phyloP scores from a whole-genome alignment of 2,113 vertebrate species.

The Eira barbara region DNA sequence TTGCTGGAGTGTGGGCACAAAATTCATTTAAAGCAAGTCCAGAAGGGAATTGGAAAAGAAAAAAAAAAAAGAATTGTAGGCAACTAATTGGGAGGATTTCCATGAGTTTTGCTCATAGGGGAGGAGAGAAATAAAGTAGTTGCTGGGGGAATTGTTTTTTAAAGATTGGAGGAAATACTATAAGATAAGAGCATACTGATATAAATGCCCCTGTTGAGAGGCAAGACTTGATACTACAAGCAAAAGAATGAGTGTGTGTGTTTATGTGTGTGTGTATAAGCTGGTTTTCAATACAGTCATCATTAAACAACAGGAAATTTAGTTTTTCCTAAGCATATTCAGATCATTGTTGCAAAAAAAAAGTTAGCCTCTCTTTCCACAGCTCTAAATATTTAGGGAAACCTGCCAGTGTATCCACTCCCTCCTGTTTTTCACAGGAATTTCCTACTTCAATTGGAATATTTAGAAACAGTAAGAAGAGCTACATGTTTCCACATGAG shows the following conservation, averaged over 20 bases:
- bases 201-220: neutral
- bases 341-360: neutral
- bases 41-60: neutral
- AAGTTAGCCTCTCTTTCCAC: neutral
- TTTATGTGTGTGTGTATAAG: no score
- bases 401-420: neutral
- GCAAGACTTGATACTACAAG: neutral
- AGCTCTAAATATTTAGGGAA: neutral
- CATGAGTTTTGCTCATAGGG: neutral
- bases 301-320: conserved; percentile 16
- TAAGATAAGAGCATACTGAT: neutral
- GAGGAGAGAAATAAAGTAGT: neutral
- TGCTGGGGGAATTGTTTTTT: neutral
- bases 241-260: neutral
- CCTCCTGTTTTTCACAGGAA: neutral
- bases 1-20: neutral
- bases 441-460: neutral
- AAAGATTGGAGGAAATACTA: neutral
- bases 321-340: neutral
- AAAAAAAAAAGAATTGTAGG: neutral
- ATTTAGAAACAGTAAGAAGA: conserved; percentile 35
- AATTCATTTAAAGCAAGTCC: neutral
- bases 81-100: neutral
- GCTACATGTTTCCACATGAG: neutral
- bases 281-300: neutral